Base-by-base conservation (phyloP, 2,888 invertebrate species). In the Melipona beecheii region DNA sequence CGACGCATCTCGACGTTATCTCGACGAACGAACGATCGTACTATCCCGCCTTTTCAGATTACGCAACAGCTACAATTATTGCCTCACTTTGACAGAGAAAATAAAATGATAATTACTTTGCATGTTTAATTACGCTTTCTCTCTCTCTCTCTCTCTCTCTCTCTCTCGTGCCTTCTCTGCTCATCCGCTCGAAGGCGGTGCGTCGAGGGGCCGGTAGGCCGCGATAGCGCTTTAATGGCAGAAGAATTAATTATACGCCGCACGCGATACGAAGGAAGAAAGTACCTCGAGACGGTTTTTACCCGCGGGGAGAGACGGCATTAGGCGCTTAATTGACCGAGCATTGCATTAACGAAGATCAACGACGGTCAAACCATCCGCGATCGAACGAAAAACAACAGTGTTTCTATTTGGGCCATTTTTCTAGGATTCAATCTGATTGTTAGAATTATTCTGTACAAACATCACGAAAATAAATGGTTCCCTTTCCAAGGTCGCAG, bases 1-100 rank as follows among this genome's bases (percentile, higher is more conserved):
- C 50, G 65, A 54, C 24, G 68, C 62, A 58, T 64, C 49, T 5
- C 90, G 91, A 93, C 92, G 88, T 91, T 93, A 93, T 93, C 93
- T 90, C 83, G 15, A 17, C 71, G 43, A 52, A 62, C 56, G 87
- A 91, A 92, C 91, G 43, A 91, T 92, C 91, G 92, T 92, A 91
- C 90, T 88, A 91, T 31, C n/a, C 75, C 27, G 58, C 72, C 70
- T 72, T 71, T 43, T 43, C 68, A 77, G 85, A 83, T 85, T 85
- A 76, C 80, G 75, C 85, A 85, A 85, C 62, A 52, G 69, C 68
- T 84, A 69, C 84, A 85, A 85, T 85, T 81, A 85, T 85, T 85
- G 68, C 66, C 52, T 77, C 84, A 69, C 74, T 50, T 70, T 64
- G 84, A 68, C 58, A 75, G 81, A 85, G 83, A 60, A 84, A 85